Evolutionary conservation across 2,113 vertebrate genomes (phyloP).

Genomic region (Pithys albifrons): DNA sequence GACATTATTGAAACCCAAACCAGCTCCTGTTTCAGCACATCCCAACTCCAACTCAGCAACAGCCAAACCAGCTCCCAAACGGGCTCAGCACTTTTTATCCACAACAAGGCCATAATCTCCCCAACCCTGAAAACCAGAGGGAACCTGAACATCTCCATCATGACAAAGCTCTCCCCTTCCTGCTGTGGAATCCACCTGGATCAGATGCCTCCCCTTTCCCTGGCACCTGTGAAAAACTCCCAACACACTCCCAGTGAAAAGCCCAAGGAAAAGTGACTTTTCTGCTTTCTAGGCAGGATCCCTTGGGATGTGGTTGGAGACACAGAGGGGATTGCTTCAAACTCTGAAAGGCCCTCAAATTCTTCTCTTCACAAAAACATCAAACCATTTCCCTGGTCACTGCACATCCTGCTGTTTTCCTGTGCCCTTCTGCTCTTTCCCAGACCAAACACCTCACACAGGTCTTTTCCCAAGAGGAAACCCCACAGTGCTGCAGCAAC

Average conservation of each 20-base stretch:
- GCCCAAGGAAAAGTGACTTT: background rate
- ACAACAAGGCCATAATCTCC: rapidly evolving
- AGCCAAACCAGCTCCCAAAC: background rate
- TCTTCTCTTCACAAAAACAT: background rate
- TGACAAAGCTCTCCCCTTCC: background rate
- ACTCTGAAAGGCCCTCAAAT: background rate
- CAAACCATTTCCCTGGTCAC: background rate
- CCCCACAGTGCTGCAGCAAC: background rate
- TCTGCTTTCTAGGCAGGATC: background rate
- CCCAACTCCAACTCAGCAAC: background rate
- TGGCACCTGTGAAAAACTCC: background rate
- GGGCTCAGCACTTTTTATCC: background rate
- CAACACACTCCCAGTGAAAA: background rate
- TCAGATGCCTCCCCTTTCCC: background rate
- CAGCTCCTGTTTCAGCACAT: background rate
- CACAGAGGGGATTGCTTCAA: background rate
- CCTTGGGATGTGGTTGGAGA: background rate
- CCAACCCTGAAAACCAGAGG: background rate
- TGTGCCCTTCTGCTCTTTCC: background rate
- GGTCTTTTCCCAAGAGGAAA: background rate
- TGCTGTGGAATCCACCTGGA: background rate
- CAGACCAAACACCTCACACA: background rate
- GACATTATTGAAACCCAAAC: background rate
- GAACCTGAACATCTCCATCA: background rate
- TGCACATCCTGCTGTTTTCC: background rate